Conservation (phyloP, 2,797 vertebrate genomes). For the Parauchenoglanis punctatus region DNA sequence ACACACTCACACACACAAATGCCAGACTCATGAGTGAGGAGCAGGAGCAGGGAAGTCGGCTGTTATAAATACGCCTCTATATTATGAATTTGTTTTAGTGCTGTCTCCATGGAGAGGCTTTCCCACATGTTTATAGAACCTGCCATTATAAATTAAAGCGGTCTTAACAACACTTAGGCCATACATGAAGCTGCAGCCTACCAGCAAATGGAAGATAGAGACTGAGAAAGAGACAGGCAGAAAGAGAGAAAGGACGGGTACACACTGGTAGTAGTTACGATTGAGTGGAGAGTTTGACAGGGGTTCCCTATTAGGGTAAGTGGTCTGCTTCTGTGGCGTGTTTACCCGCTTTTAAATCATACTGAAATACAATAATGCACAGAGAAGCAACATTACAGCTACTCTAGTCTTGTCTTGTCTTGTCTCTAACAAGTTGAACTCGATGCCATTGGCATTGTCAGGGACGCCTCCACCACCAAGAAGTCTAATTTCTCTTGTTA, state of each 20-base stretch:
- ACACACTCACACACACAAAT: conserved; percentile 45
- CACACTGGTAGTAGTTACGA: conserved; percentile 13
- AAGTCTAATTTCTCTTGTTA: neutral
- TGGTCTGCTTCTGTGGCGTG: conserved; percentile 8
- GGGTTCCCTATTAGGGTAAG: conserved; percentile 57
- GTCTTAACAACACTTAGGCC: conserved; percentile 80
- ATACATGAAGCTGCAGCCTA: conserved; percentile 60
- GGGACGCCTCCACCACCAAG: neutral
- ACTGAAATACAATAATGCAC: neutral
- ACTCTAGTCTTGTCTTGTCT: neutral
- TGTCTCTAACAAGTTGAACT: neutral
- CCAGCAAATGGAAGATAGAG: conserved; percentile 32
- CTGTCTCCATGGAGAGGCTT: conserved; percentile 83
- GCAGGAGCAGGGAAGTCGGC: conserved; percentile 58
- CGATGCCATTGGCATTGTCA: neutral
- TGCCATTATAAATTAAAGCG: conserved; percentile 82
- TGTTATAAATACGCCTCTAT: conserved; percentile 85
- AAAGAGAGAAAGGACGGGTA: conserved; percentile 36
- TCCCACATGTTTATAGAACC: conserved; percentile 80
- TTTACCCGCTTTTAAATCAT: conserved; percentile 20
- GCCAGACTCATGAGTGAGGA: conserved; percentile 56
- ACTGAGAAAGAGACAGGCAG: conserved; percentile 64
- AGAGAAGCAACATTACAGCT: neutral
- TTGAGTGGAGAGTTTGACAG: conserved; percentile 54
- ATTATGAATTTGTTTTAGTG: conserved; percentile 82